Evolutionary conservation across 1,140 invertebrate genomes (phyloP), one percentile per base, ranked within the genome.

Genomic region (Drepana arcuata): DNA sequence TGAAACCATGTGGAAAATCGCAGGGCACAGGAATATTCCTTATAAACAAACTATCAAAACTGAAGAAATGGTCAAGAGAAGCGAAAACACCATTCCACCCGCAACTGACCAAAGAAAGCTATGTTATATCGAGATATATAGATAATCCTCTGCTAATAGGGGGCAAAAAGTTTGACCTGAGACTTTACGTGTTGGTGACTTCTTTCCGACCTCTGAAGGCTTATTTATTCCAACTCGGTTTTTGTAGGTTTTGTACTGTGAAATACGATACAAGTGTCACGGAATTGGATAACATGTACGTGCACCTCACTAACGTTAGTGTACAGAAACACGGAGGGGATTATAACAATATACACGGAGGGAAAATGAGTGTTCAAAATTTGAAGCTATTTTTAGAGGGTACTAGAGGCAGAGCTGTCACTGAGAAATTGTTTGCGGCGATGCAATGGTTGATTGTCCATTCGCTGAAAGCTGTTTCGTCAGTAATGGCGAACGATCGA

Each of bases 1-100:
- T 98, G 93, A 98, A 98, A 72, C 96, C 96, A 0, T 96, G 94
- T 68, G 95, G 95, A 12, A 93, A 95, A 71, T 95, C 93, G 7
- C 94, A 95, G 74, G 93, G 93, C 0, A 88, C 92, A 2, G 93
- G 94, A 3, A 96, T 96, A 48, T 95, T 95, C 65, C 80, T 96
- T 0, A 94, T 96, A 47, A 95, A 95, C 57, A 95, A 95, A 83
- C 72, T 95, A 23, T 94, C 93, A 1, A 94, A 95, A 78, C 79
- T 96, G 9, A 95, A 94, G 65, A 91, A 92, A 60, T 96, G 93
- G 92, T 95, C 93, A 0, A 84, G 91, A 13, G 92, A 94, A 71
- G 90, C 91, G 1, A 93, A 92, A 75, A 89, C 88, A 41, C 89
- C 91, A 0, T 93, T 94, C 59, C 94, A 95, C 83, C 93, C 93